Evolutionary conservation across 2,113 vertebrate genomes (phyloP).

Genomic region (Tetrao urogallus): DNA sequence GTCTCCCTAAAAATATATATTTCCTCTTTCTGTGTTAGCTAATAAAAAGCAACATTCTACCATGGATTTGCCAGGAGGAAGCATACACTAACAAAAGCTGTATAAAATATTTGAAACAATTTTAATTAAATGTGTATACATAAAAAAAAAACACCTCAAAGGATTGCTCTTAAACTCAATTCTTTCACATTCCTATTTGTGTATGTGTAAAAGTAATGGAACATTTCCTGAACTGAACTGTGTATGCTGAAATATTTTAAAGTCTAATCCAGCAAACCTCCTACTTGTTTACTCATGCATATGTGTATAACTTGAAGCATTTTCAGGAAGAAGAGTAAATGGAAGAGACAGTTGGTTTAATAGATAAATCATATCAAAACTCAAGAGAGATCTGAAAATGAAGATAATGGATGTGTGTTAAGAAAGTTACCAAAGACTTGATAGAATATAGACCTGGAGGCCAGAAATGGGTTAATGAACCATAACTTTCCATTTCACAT

Average conservation of each 20-base stretch:
- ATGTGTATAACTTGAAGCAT: not conserved
- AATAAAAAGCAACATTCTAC: not conserved
- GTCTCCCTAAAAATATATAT: not conserved
- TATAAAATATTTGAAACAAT: not conserved
- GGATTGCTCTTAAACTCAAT: not conserved
- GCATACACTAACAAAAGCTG: not conserved
- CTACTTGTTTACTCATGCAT: not conserved
- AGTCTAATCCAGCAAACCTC: not conserved
- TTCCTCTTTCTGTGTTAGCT: not conserved
- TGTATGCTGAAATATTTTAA: not conserved
- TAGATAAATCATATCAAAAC: not conserved
- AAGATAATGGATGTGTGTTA: not conserved
- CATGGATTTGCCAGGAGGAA: not conserved
- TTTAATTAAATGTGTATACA: not conserved
- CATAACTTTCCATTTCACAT: not conserved
- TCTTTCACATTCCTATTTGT: not conserved
- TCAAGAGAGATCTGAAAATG: not conserved
- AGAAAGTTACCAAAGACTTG: not conserved
- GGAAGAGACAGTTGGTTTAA: not conserved
- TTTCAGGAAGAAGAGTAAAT: not conserved
- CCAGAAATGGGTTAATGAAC: not conserved
- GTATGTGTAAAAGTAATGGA: not conserved
- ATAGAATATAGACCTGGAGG: not conserved
- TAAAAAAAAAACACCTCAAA: not conserved
- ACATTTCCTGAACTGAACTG: not conserved